Base-by-base conservation (phyloP, 2,113 vertebrate genomes). In the Campylomormyrus tamandua region DNA sequence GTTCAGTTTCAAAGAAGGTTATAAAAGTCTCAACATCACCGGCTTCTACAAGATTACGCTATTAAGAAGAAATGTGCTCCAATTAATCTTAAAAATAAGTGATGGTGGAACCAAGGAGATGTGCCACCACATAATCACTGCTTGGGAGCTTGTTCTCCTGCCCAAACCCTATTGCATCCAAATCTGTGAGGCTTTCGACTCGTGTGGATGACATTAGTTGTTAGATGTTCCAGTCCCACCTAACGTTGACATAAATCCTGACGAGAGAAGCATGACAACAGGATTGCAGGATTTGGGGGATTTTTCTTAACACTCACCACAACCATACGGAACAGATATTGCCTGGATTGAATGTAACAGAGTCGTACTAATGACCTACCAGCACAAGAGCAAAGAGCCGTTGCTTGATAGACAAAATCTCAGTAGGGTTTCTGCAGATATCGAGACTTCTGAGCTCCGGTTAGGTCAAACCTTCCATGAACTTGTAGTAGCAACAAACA, bases 401-500 rank as follows among this genome's bases (percentile, higher is more conserved):
- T 53, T 24, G 49, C 70, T 83, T 24, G 31, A 83, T 17, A 89
- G 21, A 39, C 74, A 52, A 21, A 53, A 39, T 84, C 77, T 24
- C 49, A 42, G 89, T n/a, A 56, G 89, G 89, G 89, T 74, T 83
- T 50, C 89, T 56, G 17, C 8, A 53, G 35, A 49, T n/a, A 21
- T 27, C 11, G 27, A 27, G 89, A 45, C 8, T 39, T 31, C n/a
- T 53, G 74, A 58, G 74, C 21, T 83, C 21, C 4, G 35, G 89
- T 84, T 89, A 5, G 8, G 70, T 42, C 77, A 27, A 83, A 52
- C 42, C 77, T 80, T 46, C 35, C 35, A 80, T 52, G 88, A 83
- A 83, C 88, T 39, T 83, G 50, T 39, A 52, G 13, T 56, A 56
- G 46, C 49, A 53, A 89, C 89, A 89, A 83, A 89, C 77, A 83